A percentile compares a stretch with the other conserved stretches of the same genome.
These are phyloP conservation scores for Drosophila hawaiiensis DNA, from an alignment of 2,888 invertebrate species.

Conservation along the genomic window DNA sequence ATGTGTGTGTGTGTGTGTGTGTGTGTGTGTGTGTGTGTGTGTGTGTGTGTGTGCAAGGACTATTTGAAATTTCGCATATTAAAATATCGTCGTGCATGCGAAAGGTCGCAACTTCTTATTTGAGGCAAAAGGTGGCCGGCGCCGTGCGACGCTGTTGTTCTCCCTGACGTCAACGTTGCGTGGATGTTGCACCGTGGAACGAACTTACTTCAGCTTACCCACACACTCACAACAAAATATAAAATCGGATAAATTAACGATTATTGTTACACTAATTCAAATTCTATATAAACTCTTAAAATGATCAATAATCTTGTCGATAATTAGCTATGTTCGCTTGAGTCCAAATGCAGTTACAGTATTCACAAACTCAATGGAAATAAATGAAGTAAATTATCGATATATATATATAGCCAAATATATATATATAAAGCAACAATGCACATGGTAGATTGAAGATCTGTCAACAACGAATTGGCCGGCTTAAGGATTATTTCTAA, in stretches of 20 bases:
- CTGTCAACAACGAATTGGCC: background rate
- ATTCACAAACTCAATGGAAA: background rate
- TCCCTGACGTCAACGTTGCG: slow-evolving; percentile 12
- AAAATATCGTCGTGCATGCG: slow-evolving; percentile 80
- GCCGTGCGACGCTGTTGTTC: slow-evolving; percentile 39
- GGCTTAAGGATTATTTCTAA: background rate
- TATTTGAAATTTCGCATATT: slow-evolving; percentile 81
- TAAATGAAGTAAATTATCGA: background rate
- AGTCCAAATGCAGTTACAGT: background rate
- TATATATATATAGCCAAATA: too few relatives aligned
- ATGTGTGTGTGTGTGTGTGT: slow-evolving; percentile 26
- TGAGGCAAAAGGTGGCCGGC: slow-evolving; percentile 62
- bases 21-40: slow-evolving; percentile 27
- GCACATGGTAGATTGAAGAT: background rate
- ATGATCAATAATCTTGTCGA: background rate
- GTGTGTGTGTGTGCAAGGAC: slow-evolving; percentile 49
- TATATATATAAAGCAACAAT: background rate
- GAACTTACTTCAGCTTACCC: background rate
- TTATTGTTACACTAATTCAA: background rate
- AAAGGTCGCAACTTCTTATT: slow-evolving; percentile 70
- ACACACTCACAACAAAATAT: background rate
- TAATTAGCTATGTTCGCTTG: background rate
- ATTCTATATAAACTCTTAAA: background rate
- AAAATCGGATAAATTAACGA: background rate
- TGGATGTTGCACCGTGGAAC: slow-evolving; percentile 33